phyloP scores from a whole-genome alignment of 1,140 invertebrate species.

The Diplogasteroides magnus region DNA sequence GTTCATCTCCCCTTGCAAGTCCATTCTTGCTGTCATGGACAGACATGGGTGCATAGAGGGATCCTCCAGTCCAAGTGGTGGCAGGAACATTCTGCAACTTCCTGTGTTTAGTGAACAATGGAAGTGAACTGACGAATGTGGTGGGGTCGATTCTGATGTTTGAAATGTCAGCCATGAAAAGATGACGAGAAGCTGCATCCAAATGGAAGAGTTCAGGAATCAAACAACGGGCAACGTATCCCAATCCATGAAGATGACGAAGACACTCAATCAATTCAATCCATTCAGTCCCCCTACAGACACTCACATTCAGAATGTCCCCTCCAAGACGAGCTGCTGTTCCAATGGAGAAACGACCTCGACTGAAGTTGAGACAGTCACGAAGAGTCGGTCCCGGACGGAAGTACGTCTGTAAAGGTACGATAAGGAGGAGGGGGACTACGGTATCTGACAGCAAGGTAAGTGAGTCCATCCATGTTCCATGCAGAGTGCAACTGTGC shows the following conservation, averaged over 20 bases:
- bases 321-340: background rate
- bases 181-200: background rate
- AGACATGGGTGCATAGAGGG: background rate
- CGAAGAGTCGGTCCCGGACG: background rate
- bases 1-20: background rate
- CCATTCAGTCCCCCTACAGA: no score
- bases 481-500: background rate
- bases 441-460: background rate
- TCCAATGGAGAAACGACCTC: background rate
- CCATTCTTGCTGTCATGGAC: background rate
- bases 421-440: background rate
- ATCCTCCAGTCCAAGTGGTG: background rate
- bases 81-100: background rate
- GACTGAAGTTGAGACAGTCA: background rate
- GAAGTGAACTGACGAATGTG: background rate
- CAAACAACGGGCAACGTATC: background rate
- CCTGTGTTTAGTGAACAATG: background rate
- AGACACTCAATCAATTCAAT: no score
- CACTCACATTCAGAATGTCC: background rate
- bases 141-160: background rate
- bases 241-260: background rate
- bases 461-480: background rate
- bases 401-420: background rate
- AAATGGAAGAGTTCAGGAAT: background rate
- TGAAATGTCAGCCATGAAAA: background rate